These are phyloP conservation scores for Rotaria magnacalcarata DNA, from an alignment of 2,888 invertebrate species.

Conservation along the genomic window DNA sequence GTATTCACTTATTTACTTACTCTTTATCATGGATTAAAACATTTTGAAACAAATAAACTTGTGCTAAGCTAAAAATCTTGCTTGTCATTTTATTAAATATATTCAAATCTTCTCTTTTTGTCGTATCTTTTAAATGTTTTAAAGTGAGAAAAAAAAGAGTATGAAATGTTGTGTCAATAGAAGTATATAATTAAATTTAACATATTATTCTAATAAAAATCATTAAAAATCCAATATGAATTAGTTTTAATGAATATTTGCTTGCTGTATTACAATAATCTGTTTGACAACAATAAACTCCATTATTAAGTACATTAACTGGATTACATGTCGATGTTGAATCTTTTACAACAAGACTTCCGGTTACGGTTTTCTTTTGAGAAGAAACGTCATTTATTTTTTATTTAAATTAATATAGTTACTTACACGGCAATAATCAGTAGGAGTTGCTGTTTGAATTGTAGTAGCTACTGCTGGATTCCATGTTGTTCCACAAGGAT, in stretches of 20 bases:
- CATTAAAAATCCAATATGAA: background rate
- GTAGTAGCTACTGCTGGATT: background rate
- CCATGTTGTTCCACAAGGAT: slow-evolving; percentile 20
- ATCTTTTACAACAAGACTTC: slow-evolving; percentile 1
- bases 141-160: background rate
- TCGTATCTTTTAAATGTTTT: background rate
- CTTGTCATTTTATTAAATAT: too few species aligned
- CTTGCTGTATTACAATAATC: slow-evolving; percentile 15
- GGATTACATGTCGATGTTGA: background rate
- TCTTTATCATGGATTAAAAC: background rate
- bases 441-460: background rate
- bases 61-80: background rate
- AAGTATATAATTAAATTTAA: background rate
- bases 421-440: slow-evolving; percentile 33
- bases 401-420: too few species aligned
- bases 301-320: background rate
- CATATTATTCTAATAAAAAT: background rate
- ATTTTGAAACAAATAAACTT: slow-evolving; percentile 15
- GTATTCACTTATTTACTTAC: slow-evolving; percentile 35
- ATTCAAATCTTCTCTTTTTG: background rate
- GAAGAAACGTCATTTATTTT: background rate
- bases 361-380: slow-evolving; percentile 3
- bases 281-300: slow-evolving; percentile 13
- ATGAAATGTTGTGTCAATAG: too few species aligned
- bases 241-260: background rate